phyloP scores from a whole-genome alignment of 37 sponge, comb jelly and placozoan species.

The Cliona cf. orientalis region DNA sequence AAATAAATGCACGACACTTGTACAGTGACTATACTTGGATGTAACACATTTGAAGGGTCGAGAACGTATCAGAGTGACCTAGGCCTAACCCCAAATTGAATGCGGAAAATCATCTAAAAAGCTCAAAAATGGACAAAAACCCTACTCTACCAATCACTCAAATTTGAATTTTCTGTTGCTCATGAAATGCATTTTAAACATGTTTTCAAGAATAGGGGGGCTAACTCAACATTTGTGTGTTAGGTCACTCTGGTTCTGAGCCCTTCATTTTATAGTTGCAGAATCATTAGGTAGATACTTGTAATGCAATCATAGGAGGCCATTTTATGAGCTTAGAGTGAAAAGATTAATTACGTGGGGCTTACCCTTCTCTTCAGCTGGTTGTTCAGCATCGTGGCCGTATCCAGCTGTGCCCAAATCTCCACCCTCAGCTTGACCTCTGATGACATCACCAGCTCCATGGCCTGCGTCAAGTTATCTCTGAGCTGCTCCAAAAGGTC shows the following conservation, averaged over 20 bases:
- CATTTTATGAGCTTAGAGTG: too few species aligned
- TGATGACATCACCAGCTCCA: neutral
- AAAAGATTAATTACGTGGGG: too few species aligned
- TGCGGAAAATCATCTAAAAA: neutral
- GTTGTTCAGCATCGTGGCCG: neutral
- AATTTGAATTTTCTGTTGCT: too few species aligned
- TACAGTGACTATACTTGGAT: neutral
- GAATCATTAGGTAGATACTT: too few species aligned
- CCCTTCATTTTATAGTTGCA: neutral
- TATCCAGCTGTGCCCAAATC: neutral
- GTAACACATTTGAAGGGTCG: too few species aligned
- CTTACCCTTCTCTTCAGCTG: neutral
- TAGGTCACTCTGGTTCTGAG: too few species aligned
- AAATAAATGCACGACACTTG: neutral
- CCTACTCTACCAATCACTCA: too few species aligned
- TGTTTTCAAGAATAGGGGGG: neutral
- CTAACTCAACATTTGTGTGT: neutral
- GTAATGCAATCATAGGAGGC: too few species aligned
- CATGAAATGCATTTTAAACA: too few species aligned
- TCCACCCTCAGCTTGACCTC: neutral
- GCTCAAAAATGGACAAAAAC: too few species aligned
- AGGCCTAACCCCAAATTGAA: neutral
- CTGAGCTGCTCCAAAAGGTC: neutral
- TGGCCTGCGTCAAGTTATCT: neutral
- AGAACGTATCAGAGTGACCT: neutral